Conservation (phyloP, 2,797 vertebrate species). For the Aulostomus chinensis region DNA sequence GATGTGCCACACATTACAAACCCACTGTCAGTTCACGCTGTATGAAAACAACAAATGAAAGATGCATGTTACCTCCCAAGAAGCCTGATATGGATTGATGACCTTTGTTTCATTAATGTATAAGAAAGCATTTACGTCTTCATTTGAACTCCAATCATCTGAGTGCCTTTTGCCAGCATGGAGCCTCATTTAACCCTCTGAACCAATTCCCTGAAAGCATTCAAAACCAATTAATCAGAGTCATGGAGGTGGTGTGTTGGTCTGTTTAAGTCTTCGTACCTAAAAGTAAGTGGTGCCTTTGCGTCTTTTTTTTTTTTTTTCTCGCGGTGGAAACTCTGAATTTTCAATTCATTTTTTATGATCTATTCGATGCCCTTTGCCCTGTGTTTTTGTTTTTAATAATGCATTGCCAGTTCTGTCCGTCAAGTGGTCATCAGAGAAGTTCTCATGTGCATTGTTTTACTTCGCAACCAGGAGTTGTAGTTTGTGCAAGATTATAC, state of each 20-base stretch:
- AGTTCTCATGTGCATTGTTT: too few relatives aligned
- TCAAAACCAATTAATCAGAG: constrained; percentile 65
- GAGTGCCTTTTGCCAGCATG: constrained; percentile 46
- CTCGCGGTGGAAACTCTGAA: too few relatives aligned
- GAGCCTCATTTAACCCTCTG: constrained; percentile 29
- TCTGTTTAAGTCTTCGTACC: constrained; percentile 47
- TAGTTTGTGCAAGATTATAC: too few relatives aligned
- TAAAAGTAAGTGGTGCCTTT: constrained; percentile 38
- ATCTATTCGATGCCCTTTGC: too few relatives aligned
- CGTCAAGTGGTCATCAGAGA: too few relatives aligned
- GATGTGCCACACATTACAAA: too few relatives aligned
- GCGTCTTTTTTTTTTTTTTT: too few relatives aligned
- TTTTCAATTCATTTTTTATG: too few relatives aligned
- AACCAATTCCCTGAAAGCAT: constrained; percentile 61
- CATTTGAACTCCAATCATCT: constrained; percentile 49
- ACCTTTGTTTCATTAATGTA: constrained; percentile 8
- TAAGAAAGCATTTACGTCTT: constrained; percentile 23
- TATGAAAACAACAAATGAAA: not conserved
- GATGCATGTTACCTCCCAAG: constrained; percentile 1
- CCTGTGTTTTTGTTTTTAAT: too few relatives aligned
- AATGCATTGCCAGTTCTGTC: too few relatives aligned
- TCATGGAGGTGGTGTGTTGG: constrained; percentile 55
- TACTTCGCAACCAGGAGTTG: too few relatives aligned
- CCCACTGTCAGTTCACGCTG: too few relatives aligned
- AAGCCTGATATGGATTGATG: constrained; percentile 1